Evolutionary conservation across 2,797 vertebrate species (phyloP).

Genomic region (Sphenopsis melanotis): DNA sequence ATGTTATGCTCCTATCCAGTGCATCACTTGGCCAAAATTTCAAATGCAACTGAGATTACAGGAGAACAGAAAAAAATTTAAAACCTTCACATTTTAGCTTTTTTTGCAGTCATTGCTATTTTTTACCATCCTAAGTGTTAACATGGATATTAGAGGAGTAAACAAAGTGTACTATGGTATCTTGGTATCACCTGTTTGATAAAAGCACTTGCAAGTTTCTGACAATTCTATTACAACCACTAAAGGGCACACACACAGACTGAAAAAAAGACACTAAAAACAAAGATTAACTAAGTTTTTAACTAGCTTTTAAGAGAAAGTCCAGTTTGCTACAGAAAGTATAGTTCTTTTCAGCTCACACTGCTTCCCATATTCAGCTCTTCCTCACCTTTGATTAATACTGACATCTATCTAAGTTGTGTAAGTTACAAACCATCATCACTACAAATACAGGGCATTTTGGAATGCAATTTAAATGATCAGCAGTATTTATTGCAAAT

Average conservation of each 20-base stretch:
- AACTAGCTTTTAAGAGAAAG: neutral
- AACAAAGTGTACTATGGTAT: neutral
- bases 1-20: neutral
- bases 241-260: neutral
- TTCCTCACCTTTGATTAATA: neutral
- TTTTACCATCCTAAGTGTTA: neutral
- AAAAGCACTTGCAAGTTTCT: neutral
- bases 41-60: neutral
- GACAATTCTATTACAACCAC: neutral
- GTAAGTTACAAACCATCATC: neutral
- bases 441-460: neutral
- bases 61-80: fast-evolving
- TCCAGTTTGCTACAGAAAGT: neutral
- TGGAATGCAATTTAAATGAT: neutral
- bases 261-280: neutral
- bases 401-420: neutral
- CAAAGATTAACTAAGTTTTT: neutral
- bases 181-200: neutral
- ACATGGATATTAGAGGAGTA: neutral
- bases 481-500: slow-evolving; percentile 47
- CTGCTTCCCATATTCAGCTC: neutral
- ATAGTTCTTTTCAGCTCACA: neutral
- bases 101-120: neutral
- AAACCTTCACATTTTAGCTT: neutral
- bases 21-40: neutral